phyloP scores from a whole-genome alignment of 2,113 vertebrate species.

The Crotalus viridis region DNA sequence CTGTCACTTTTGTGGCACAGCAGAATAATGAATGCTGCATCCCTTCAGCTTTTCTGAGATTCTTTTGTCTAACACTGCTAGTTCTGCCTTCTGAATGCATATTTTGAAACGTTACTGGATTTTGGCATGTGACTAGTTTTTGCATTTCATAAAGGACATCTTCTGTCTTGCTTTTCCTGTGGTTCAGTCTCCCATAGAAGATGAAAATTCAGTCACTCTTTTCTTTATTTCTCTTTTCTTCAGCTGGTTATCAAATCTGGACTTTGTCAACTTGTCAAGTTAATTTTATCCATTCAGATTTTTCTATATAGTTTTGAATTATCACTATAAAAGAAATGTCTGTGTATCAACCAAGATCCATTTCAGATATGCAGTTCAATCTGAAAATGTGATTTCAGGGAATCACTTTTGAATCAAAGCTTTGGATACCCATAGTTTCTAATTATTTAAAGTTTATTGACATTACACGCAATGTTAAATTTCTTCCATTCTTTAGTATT shows the following conservation, averaged over 20 bases:
- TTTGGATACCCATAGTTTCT: not conserved
- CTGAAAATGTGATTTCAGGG: not conserved
- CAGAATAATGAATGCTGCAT: slow-evolving; percentile 4
- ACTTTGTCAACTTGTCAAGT: not conserved
- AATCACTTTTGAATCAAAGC: not conserved
- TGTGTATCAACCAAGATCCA: not conserved
- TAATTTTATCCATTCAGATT: not conserved
- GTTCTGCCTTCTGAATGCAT: slow-evolving; percentile 51
- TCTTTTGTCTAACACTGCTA: slow-evolving; percentile 44
- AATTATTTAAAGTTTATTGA: not conserved
- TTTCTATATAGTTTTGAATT: not conserved
- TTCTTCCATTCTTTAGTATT: not conserved
- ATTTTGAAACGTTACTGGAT: slow-evolving; percentile 39
- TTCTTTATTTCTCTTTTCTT: slow-evolving; percentile 2
- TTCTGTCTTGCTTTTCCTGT: slow-evolving; percentile 3
- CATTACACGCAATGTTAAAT: not conserved
- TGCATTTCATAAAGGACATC: not conserved
- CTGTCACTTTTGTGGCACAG: not conserved
- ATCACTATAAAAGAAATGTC: not conserved
- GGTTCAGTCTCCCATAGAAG: not conserved
- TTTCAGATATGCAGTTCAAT: not conserved
- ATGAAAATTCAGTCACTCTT: slow-evolving; percentile 23
- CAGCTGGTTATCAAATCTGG: slow-evolving; percentile 5
- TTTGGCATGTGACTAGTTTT: not conserved
- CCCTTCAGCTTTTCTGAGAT: slow-evolving; percentile 47